Evolutionary conservation across 2,113 vertebrate genomes (phyloP).

Genomic region (Calypte anna): DNA sequence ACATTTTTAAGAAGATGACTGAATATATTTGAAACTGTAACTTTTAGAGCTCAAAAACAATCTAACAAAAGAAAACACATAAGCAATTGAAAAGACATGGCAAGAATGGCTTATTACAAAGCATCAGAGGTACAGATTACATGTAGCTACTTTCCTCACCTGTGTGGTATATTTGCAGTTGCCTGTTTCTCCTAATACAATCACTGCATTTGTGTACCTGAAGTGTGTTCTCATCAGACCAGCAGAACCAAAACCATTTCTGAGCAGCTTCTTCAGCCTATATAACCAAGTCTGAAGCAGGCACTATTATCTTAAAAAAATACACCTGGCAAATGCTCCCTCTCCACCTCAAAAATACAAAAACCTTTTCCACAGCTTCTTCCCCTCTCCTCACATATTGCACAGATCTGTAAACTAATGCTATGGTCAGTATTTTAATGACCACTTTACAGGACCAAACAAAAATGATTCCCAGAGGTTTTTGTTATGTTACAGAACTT

Average conservation of each 20-base stretch:
- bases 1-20: not conserved
- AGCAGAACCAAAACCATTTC: not conserved
- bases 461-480: not conserved
- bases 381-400: not conserved
- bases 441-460: not conserved
- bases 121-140: not conserved
- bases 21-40: not conserved
- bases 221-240: not conserved
- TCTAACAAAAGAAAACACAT: not conserved
- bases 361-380: not conserved
- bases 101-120: not conserved
- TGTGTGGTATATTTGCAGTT: not conserved
- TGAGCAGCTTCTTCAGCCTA: not conserved
- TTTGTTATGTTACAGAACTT: not conserved
- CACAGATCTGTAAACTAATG: not conserved
- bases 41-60: not conserved
- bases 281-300: not conserved
- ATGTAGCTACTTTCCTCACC: not conserved
- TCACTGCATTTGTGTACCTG: rapidly evolving
- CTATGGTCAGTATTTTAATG: not conserved
- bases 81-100: not conserved
- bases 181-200: not conserved
- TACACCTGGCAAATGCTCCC: not conserved
- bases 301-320: not conserved
- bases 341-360: not conserved